Conservation (phyloP, 2,113 vertebrate species). For the Propithecus coquereli region DNA sequence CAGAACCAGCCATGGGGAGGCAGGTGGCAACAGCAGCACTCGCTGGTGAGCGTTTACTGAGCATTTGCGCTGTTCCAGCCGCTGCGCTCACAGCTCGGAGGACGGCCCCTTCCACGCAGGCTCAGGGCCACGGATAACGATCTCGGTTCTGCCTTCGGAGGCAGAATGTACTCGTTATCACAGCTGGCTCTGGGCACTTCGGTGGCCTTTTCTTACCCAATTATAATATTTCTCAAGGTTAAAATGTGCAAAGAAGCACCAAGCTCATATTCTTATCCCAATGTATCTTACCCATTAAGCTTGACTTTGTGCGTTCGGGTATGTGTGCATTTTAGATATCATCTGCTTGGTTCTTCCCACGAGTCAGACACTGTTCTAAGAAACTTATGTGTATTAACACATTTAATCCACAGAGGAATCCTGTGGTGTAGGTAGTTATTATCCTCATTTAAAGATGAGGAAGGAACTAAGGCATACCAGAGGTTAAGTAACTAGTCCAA, state of each 20-base stretch:
- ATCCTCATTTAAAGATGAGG: not conserved
- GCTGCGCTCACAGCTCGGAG: not conserved
- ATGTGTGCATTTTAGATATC: not conserved
- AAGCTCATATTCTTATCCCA: not conserved
- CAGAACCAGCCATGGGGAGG: not conserved
- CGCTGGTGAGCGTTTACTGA: not conserved
- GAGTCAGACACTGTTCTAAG: not conserved
- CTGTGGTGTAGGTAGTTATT: not conserved
- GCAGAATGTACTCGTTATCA: not conserved
- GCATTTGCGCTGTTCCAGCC: too few species aligned
- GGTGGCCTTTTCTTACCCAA: not conserved
- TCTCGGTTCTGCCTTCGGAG: not conserved
- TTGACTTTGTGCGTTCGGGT: not conserved
- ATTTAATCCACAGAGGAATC: not conserved
- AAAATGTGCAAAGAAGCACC: not conserved
- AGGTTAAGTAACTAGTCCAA: not conserved
- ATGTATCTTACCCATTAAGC: not conserved
- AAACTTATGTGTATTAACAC: not conserved
- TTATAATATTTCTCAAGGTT: slow-evolving; percentile 4
- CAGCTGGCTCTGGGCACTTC: not conserved
- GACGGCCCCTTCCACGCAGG: fast-evolving
- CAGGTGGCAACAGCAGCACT: not conserved
- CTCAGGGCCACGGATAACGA: not conserved
- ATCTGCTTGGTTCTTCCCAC: not conserved
- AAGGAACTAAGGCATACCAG: not conserved